phyloP scores from a whole-genome alignment of 2,888 invertebrate species.

The Proisotoma minuta region DNA sequence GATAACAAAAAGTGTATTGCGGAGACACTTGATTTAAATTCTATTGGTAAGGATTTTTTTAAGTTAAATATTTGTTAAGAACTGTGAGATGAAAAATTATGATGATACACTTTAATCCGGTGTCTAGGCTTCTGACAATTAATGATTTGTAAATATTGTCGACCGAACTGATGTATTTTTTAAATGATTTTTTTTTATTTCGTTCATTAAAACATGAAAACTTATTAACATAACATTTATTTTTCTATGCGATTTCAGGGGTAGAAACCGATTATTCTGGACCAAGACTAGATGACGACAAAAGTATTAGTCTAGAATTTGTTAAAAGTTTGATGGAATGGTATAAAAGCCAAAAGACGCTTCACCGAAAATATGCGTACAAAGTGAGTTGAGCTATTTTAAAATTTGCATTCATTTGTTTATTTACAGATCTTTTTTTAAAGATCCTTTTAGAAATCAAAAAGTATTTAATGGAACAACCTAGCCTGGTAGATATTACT shows the following conservation, averaged over 20 bases:
- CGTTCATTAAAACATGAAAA: too few relatives aligned
- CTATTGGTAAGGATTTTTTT: slow-evolving; percentile 67
- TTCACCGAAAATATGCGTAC: slow-evolving; percentile 95
- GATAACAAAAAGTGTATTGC: slow-evolving; percentile 79
- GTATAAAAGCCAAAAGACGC: slow-evolving; percentile 83
- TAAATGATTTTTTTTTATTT: slow-evolving; percentile 4
- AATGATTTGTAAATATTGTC: slow-evolving; percentile 5
- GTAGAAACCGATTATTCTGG: slow-evolving; percentile 94
- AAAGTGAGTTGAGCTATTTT: slow-evolving; percentile 60
- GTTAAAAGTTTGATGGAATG: slow-evolving; percentile 82
- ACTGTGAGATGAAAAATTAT: slow-evolving; percentile 3
- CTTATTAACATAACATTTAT: neutral
- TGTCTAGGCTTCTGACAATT: slow-evolving; percentile 20
- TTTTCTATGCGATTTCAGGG: slow-evolving; percentile 57
- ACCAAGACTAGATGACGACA: slow-evolving; percentile 78
- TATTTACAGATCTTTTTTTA: neutral
- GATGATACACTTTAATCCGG: slow-evolving; percentile 17
- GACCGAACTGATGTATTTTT: neutral
- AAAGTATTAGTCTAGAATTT: slow-evolving; percentile 77
- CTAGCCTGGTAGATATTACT: slow-evolving; percentile 82
- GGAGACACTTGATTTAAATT: slow-evolving; percentile 81
- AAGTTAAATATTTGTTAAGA: neutral
- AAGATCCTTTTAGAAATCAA: slow-evolving; percentile 90
- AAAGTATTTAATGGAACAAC: slow-evolving; percentile 72
- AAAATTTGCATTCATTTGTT: too few relatives aligned